Conservation (phyloP, 1,140 invertebrate genomes). For the Drosophila miranda region DNA sequence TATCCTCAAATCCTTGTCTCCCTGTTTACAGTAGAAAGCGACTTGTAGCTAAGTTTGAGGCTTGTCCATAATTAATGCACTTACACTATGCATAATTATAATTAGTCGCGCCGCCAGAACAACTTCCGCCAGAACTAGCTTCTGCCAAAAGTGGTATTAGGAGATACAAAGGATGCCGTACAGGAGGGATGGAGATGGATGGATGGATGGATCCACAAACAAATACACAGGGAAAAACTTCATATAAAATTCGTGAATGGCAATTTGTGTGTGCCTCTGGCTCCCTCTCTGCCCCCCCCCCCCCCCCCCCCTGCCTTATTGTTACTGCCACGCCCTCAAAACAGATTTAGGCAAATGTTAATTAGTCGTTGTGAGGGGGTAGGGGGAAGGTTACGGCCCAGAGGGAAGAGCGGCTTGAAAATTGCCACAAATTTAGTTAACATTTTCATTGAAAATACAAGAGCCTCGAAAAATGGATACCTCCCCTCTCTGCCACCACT, state of each 20-base stretch:
- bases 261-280: slow-evolving; percentile 29
- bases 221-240: slow-evolving; percentile 14
- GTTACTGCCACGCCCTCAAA: background rate
- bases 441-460: slow-evolving; percentile 20
- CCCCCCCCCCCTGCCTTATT: too few species aligned
- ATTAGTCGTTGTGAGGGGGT: slow-evolving; percentile 44
- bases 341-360: slow-evolving; percentile 52
- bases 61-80: slow-evolving; percentile 43
- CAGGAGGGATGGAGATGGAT: too few species aligned
- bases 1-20: background rate
- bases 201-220: slow-evolving; percentile 13
- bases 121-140: slow-evolving; percentile 31
- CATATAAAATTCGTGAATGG: slow-evolving; percentile 38
- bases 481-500: background rate
- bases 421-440: slow-evolving; percentile 65
- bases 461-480: too few species aligned
- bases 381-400: too few species aligned
- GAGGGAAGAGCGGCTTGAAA: slow-evolving; percentile 8
- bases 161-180: too few species aligned
- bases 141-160: slow-evolving; percentile 16
- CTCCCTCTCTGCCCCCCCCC: background rate
- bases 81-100: slow-evolving; percentile 48
- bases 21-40: too few species aligned
- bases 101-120: slow-evolving; percentile 8
- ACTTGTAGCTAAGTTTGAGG: slow-evolving; percentile 19